Evolutionary conservation across 2,113 vertebrate genomes (phyloP), one percentile per base, ranked within the genome.

Genomic region (Ia io): DNA sequence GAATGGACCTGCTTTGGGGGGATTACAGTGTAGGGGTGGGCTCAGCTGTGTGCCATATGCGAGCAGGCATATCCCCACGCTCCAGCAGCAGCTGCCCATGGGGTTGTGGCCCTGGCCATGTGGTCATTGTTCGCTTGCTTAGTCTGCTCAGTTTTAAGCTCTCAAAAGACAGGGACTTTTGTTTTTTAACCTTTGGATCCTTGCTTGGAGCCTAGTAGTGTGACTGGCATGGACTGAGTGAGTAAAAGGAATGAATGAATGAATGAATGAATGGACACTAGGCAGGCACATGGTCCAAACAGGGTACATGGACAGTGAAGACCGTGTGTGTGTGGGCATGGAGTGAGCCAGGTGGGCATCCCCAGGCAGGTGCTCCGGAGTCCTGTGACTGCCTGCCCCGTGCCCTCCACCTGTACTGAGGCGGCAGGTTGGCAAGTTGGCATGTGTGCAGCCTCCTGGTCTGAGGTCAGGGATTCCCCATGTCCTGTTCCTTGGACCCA

Each of bases 11-110:
- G n/a, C 18, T 10, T 8, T 9, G 25, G 61, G 25, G 49, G 17
- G 9, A 32, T 77, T 10, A 10, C 17, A 17, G 30, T n/a, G 77
- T 18, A 22, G 84, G 74, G 18, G 22, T 0, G 3, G 11, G 67
- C 63, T 47, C 84, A 23, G 76, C 42, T 12, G 16, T 0, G 25
- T 37, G 59, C 1, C 1, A 2, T 2, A 7, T 4, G 9, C 1
- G 8, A 77, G 25, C 17, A 4, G 14, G 20, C 6, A 1, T 1
- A 51, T 47, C 9, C 9, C 17, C 30, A 30, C 0, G 0, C 47
- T 9, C 12, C 18, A 59, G 44, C 53, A 2, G 30, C 59, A 3
- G 42, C 49, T 18, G 74, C 56, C 59, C 2, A 0, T 0, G 1
- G 49, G 47, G 47, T 8, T 22, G 42, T 18, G 35, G 9, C 14